These are phyloP conservation scores for Sprattus sprattus DNA, from an alignment of 2,113 vertebrate genomes.

Conservation along the genomic window DNA sequence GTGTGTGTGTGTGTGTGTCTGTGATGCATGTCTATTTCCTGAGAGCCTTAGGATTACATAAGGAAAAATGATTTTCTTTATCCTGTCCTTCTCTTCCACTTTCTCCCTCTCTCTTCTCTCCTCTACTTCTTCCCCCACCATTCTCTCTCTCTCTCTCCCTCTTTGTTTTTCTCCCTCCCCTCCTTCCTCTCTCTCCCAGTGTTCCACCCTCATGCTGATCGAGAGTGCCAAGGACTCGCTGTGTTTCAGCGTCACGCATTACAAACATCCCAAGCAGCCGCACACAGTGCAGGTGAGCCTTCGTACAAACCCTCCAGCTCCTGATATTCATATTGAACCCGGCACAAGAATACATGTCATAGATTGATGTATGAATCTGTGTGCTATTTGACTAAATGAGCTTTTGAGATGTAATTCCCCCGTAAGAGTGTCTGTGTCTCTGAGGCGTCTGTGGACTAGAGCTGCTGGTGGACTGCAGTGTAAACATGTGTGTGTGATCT, in stretches of 20 bases:
- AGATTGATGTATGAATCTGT: no score
- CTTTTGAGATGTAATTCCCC: not conserved
- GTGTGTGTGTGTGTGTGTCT: no score
- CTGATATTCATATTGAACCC: no score
- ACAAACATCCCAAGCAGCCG: conserved; percentile 88
- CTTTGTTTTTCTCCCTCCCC: not conserved
- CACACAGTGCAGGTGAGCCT: conserved; percentile 86
- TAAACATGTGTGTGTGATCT: not conserved
- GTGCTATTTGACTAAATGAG: not conserved
- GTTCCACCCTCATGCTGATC: conserved; percentile 88
- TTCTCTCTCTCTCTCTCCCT: not conserved
- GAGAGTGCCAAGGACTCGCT: conserved; percentile 87
- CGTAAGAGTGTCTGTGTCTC: not conserved
- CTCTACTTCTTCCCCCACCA: not conserved
- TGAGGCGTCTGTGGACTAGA: not conserved
- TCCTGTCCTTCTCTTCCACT: conserved; percentile 32
- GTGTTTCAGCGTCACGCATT: conserved; percentile 90
- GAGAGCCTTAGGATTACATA: no score
- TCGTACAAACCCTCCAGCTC: no score
- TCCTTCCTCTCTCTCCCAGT: conserved; percentile 62
- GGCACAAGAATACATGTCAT: no score
- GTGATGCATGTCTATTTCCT: no score
- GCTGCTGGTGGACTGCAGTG: no score
- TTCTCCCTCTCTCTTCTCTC: not conserved
- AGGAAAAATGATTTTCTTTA: no score